phyloP scores from a whole-genome alignment of 2,888 invertebrate genomes.

The Eristalis intricaria region DNA sequence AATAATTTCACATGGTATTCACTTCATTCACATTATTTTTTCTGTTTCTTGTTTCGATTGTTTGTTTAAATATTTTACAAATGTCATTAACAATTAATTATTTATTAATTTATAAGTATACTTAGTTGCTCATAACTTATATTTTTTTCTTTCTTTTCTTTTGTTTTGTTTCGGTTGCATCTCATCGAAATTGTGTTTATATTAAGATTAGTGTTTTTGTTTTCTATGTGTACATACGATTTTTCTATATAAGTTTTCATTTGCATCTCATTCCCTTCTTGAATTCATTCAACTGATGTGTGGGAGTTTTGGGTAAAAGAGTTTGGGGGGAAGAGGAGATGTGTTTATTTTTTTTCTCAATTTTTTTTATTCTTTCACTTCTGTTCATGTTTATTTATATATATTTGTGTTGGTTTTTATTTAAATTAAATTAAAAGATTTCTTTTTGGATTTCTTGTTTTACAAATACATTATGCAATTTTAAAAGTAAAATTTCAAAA shows the following conservation, averaged over 20 bases:
- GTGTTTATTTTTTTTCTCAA: not conserved
- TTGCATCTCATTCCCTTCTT: slow-evolving; percentile 37
- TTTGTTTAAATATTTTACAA: slow-evolving; percentile 63
- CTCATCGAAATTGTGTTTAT: slow-evolving; percentile 73
- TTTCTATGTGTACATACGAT: slow-evolving; percentile 53
- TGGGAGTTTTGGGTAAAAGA: slow-evolving; percentile 1
- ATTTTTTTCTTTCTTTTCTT: slow-evolving; percentile 25
- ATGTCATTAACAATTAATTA: slow-evolving; percentile 52
- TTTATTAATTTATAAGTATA: slow-evolving; percentile 59
- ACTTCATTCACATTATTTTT: slow-evolving; percentile 36
- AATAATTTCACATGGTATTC: slow-evolving; percentile 66
- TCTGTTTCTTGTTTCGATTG: slow-evolving; percentile 12
- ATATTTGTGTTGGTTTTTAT: slow-evolving; percentile 32
- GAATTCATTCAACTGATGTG: slow-evolving; percentile 60
- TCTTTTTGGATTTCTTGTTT: slow-evolving; percentile 69
- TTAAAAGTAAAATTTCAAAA: slow-evolving; percentile 60
- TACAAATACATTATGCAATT: slow-evolving; percentile 64
- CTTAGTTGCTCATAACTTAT: slow-evolving; percentile 69
- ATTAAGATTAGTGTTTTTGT: slow-evolving; percentile 54
- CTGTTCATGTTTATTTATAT: slow-evolving; percentile 14
- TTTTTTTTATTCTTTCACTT: slow-evolving; percentile 2
- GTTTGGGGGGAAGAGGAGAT: not conserved
- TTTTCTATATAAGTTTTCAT: slow-evolving; percentile 49
- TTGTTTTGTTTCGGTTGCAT: slow-evolving; percentile 54
- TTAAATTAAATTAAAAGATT: slow-evolving; percentile 61